Conservation (phyloP, 2,888 invertebrate genomes). For the Andrena trimmerana region DNA sequence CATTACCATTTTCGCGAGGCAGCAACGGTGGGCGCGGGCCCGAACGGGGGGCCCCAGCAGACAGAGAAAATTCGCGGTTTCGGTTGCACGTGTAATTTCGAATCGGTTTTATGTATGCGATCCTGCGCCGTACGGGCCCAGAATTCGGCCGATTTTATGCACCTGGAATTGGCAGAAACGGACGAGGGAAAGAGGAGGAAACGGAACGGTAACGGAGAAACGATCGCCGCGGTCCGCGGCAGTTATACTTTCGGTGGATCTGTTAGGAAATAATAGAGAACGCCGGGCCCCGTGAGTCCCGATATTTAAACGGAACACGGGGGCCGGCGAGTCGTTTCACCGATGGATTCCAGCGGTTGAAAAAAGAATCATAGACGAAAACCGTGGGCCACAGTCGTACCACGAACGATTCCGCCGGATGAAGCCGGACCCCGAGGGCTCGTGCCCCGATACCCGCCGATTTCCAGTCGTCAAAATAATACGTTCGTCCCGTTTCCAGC, state of each 20-base stretch:
- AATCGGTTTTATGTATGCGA: conserved; percentile 59
- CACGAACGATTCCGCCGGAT: conserved; percentile 5
- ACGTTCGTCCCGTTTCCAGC: conserved; percentile 79
- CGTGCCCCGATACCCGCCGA: conserved; percentile 74
- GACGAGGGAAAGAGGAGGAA: conserved; percentile 47
- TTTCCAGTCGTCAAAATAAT: conserved; percentile 84
- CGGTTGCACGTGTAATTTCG: conserved; percentile 71
- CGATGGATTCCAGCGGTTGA: conserved; percentile 46
- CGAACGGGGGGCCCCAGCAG: conserved; percentile 29
- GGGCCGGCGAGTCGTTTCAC: conserved; percentile 43
- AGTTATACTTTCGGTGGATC: conserved; percentile 52
- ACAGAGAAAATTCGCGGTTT: conserved; percentile 74
- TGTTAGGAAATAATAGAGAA: conserved; percentile 75
- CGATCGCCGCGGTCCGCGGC: background rate
- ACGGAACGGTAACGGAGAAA: conserved; percentile 64
- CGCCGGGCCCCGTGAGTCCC: conserved; percentile 62
- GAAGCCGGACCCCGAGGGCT: conserved; percentile 53
- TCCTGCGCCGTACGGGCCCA: background rate
- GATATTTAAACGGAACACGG: conserved; percentile 76
- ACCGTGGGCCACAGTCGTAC: conserved; percentile 28
- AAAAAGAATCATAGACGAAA: conserved; percentile 42
- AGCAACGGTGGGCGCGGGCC: background rate
- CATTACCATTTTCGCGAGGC: conserved; percentile 67
- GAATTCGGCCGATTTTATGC: conserved; percentile 60
- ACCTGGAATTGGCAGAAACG: conserved; percentile 58